These are phyloP conservation scores for Columbina picui DNA, from an alignment of 2,113 vertebrate species.

Conservation along the genomic window DNA sequence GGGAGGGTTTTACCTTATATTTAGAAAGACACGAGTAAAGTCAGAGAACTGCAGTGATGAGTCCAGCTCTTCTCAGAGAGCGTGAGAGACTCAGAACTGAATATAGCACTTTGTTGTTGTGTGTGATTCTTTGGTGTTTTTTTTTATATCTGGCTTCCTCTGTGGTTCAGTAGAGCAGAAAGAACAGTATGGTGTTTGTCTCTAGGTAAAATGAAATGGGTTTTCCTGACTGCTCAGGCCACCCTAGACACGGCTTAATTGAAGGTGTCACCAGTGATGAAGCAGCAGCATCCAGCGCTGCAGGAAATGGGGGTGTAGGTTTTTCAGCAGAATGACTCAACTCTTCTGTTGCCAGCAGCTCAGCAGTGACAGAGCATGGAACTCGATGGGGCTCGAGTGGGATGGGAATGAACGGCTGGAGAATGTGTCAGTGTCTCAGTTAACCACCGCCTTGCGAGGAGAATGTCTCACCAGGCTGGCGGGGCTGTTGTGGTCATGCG, in stretches of 20 bases:
- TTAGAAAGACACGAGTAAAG: not conserved
- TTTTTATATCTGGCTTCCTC: not conserved
- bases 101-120: not conserved
- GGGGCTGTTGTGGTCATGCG: not conserved
- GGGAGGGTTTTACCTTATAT: not conserved
- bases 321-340: constrained; percentile 1
- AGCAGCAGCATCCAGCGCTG: not conserved
- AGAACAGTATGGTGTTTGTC: fast-evolving
- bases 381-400: not conserved
- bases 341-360: not conserved
- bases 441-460: not conserved
- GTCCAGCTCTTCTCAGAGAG: not conserved
- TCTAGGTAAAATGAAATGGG: not conserved
- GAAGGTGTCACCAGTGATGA: not conserved
- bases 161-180: not conserved
- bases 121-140: no score
- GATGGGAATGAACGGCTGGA: not conserved
- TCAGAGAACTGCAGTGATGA: not conserved
- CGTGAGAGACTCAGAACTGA: not conserved
- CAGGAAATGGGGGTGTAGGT: not conserved
- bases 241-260: fast-evolving
- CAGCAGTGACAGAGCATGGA: not conserved
- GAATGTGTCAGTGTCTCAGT: not conserved
- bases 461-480: not conserved
- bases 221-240: not conserved